These are phyloP conservation scores for Poecile montanus DNA, from an alignment of 2,797 vertebrate species.

Conservation along the genomic window DNA sequence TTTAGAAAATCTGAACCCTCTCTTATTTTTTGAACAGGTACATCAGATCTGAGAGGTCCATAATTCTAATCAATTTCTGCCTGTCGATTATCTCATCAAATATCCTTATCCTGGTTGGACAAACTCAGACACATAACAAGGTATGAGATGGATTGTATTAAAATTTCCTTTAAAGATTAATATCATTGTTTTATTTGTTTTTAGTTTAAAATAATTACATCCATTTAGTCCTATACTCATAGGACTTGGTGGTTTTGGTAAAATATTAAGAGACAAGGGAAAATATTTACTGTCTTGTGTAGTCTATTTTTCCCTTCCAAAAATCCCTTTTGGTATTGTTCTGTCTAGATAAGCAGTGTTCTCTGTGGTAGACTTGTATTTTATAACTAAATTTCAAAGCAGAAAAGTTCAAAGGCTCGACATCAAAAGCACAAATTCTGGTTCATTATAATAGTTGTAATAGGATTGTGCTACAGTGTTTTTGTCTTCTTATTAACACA, in stretches of 20 bases:
- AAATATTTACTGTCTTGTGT: slow-evolving; percentile 7
- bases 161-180: slow-evolving; percentile 1
- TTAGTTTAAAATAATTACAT: neutral
- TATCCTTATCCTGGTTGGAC: slow-evolving; percentile 97
- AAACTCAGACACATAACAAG: slow-evolving; percentile 98
- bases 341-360: slow-evolving; percentile 46
- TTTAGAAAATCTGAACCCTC: neutral
- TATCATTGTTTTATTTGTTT: neutral
- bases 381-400: slow-evolving; percentile 68
- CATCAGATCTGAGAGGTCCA: slow-evolving; percentile 96
- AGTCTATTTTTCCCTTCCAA: neutral
- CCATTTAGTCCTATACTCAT: neutral
- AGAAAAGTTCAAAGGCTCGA: slow-evolving; percentile 65
- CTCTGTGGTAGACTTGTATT: slow-evolving; percentile 51
- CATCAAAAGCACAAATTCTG: slow-evolving; percentile 67
- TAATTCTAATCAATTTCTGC: slow-evolving; percentile 99
- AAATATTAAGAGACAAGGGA: slow-evolving; percentile 24
- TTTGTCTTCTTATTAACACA: slow-evolving; percentile 62
- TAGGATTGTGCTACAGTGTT: slow-evolving; percentile 56
- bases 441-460: slow-evolving; percentile 69
- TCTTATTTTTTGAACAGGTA: slow-evolving; percentile 81
- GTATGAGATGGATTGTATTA: slow-evolving; percentile 79
- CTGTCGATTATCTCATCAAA: slow-evolving; percentile 98
- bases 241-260: neutral
- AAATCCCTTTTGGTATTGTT: slow-evolving; percentile 53